Conservation (phyloP, 2,888 invertebrate genomes). For the Taphrorychus bicolor region DNA sequence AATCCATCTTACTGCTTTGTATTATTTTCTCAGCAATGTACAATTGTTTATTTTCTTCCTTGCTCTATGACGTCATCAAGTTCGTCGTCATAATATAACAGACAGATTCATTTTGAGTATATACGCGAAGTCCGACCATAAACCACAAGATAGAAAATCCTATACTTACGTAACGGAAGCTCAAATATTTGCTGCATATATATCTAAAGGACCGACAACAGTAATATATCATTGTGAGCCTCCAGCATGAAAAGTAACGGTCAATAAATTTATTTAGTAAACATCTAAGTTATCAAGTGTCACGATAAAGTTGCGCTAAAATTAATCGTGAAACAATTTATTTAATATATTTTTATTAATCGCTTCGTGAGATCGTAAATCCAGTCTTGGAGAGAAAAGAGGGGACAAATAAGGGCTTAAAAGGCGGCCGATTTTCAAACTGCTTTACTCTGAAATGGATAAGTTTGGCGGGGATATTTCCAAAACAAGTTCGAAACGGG, state of each 20-base stretch:
- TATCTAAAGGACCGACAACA: not conserved
- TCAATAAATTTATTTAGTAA: slow-evolving; percentile 1
- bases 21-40: no score
- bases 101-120: not conserved
- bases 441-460: slow-evolving; percentile 22
- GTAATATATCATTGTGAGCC: not conserved
- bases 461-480: slow-evolving; percentile 22
- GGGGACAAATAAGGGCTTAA: not conserved
- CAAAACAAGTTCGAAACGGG: slow-evolving; percentile 21
- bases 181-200: slow-evolving; percentile 10
- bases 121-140: not conserved
- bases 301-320: not conserved
- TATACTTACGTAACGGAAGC: not conserved
- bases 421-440: slow-evolving; percentile 21
- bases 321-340: not conserved
- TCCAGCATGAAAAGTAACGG: not conserved
- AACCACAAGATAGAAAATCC: not conserved
- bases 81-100: not conserved
- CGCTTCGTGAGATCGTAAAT: not conserved
- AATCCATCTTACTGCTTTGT: no score
- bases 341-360: not conserved
- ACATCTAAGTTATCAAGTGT: not conserved
- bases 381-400: not conserved
- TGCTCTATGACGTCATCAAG: no score
- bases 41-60: no score